phyloP scores from a whole-genome alignment of 2,113 vertebrate genomes.

The Brachirus orientalis region DNA sequence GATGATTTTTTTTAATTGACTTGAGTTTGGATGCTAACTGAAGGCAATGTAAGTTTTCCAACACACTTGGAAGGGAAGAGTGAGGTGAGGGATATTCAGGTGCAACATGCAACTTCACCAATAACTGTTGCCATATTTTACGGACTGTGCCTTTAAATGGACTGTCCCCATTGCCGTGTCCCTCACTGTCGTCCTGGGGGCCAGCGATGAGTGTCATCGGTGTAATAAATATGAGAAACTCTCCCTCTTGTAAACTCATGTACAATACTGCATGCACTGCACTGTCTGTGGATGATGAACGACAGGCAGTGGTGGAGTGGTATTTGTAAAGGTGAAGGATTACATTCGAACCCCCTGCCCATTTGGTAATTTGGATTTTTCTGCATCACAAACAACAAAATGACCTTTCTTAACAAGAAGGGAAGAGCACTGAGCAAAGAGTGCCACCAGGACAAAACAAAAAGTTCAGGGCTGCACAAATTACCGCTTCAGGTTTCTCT shows the following conservation, averaged over 20 bases:
- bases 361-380: slow-evolving; percentile 37
- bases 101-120: too few species aligned
- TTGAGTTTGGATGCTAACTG: too few species aligned
- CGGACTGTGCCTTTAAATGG: too few species aligned
- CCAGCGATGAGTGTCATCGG: slow-evolving; percentile 13
- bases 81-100: too few species aligned
- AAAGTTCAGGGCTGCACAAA: background rate
- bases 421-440: slow-evolving; percentile 16
- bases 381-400: slow-evolving; percentile 54
- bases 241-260: background rate
- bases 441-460: slow-evolving; percentile 5
- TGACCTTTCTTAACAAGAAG: slow-evolving; percentile 63
- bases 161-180: too few species aligned
- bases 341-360: slow-evolving; percentile 17
- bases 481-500: background rate
- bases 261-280: slow-evolving; percentile 15
- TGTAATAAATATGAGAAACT: background rate
- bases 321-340: slow-evolving; percentile 55
- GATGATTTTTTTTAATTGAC: too few species aligned
- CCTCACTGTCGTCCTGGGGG: slow-evolving; percentile 6
- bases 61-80: too few species aligned
- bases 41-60: too few species aligned
- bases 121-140: too few species aligned
- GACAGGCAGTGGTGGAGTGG: slow-evolving; percentile 39
- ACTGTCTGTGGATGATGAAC: slow-evolving; percentile 53